Conservation (phyloP, 2,113 vertebrate species). For the Sander vitreus region DNA sequence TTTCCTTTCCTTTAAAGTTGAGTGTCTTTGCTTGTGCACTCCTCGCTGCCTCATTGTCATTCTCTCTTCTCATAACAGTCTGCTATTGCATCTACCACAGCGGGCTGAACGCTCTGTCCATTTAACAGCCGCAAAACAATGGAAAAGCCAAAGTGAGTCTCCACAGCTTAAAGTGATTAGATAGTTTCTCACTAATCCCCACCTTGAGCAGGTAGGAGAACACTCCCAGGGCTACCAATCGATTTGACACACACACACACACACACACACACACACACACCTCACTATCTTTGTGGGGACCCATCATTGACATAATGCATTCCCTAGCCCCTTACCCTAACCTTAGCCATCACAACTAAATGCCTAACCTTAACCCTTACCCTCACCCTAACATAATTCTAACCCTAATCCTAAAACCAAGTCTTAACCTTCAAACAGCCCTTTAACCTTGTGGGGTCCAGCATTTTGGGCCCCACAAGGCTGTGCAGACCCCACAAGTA, state of each 20-base stretch:
- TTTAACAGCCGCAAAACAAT: slow-evolving; percentile 74
- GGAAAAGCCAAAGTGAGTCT: slow-evolving; percentile 79
- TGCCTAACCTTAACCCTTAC: too few relatives aligned
- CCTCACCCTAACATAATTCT: too few relatives aligned
- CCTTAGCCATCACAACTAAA: too few relatives aligned
- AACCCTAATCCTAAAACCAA: too few relatives aligned
- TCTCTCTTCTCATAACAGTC: slow-evolving; percentile 57
- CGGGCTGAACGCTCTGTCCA: slow-evolving; percentile 53
- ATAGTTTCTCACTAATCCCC: slow-evolving; percentile 80
- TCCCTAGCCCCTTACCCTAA: too few relatives aligned
- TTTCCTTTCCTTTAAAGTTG: slow-evolving; percentile 48
- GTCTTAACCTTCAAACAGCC: too few relatives aligned
- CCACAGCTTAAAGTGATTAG: slow-evolving; percentile 81
- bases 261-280: too few relatives aligned
- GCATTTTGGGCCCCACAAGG: too few relatives aligned
- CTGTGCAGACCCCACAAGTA: too few relatives aligned
- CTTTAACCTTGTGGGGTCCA: too few relatives aligned
- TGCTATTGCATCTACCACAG: slow-evolving; percentile 50
- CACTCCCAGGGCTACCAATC: slow-evolving; percentile 71
- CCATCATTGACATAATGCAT: too few relatives aligned
- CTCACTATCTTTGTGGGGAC: too few relatives aligned
- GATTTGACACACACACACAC: slow-evolving; percentile 67
- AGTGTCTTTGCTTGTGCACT: slow-evolving; percentile 47
- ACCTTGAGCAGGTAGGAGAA: slow-evolving; percentile 80
- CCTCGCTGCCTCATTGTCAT: slow-evolving; percentile 62